Percentiles rank a stretch among this genome's conserved stretches.
Conservation (phyloP, 2,113 vertebrate species). For the Pituophis catenifer region DNA sequence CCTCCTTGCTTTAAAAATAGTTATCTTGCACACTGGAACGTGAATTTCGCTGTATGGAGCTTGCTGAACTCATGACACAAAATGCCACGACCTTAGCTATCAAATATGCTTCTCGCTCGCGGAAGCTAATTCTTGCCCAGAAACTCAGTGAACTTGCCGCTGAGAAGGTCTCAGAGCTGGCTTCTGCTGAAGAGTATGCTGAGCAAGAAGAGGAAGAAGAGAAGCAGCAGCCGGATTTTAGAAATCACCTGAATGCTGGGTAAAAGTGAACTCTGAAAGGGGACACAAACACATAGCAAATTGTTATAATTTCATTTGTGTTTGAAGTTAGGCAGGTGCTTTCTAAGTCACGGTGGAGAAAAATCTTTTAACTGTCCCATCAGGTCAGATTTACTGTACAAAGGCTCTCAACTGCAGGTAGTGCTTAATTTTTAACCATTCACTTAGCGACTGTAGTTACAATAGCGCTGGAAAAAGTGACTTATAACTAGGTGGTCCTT, state of each 20-base stretch:
- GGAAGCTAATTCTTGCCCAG: conserved; percentile 84
- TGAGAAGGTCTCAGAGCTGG: conserved; percentile 78
- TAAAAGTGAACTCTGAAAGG: conserved; percentile 54
- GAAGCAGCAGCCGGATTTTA: conserved; percentile 55
- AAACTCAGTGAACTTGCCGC: conserved; percentile 84
- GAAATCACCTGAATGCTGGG: conserved; percentile 61
- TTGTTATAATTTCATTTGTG: background rate
- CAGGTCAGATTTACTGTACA: background rate
- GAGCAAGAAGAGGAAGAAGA: conserved; percentile 67
- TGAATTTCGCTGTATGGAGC: conserved; percentile 91
- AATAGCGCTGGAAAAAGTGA: background rate
- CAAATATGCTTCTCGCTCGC: conserved; percentile 89
- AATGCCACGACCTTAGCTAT: conserved; percentile 85
- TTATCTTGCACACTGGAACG: conserved; percentile 92
- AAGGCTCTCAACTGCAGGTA: background rate
- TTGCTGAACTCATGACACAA: conserved; percentile 89
- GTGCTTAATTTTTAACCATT: background rate
- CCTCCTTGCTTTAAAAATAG: conserved; percentile 64
- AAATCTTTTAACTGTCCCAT: background rate
- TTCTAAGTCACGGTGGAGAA: background rate
- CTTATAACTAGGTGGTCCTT: background rate
- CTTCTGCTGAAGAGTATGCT: conserved; percentile 48
- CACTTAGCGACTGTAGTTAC: background rate
- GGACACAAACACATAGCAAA: no score
- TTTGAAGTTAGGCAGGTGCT: background rate